Conservation (phyloP, 2,888 invertebrate species). For the Spilosoma lubricipeda region DNA sequence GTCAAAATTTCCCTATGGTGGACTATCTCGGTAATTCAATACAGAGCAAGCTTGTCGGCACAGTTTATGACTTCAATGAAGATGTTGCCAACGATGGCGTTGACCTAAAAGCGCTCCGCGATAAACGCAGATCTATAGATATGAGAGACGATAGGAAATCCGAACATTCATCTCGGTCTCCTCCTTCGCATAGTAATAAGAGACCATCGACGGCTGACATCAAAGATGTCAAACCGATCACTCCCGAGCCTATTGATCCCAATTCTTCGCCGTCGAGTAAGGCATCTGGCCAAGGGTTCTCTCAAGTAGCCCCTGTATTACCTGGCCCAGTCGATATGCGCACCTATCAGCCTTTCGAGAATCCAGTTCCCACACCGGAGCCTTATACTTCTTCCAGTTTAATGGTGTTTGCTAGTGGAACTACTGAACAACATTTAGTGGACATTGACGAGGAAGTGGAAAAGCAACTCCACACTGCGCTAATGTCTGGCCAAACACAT, state of each 20-base stretch:
- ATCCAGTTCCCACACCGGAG: slow-evolving; percentile 85
- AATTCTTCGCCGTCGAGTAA: slow-evolving; percentile 57
- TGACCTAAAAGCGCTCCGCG: slow-evolving; percentile 92
- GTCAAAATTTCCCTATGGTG: slow-evolving; percentile 69
- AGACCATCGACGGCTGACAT: slow-evolving; percentile 71
- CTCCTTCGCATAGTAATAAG: slow-evolving; percentile 79
- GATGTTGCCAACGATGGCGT: slow-evolving; percentile 92
- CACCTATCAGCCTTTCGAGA: slow-evolving; percentile 90
- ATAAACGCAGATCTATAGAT: slow-evolving; percentile 91
- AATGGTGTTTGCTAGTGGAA: slow-evolving; percentile 89
- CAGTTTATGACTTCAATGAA: slow-evolving; percentile 95
- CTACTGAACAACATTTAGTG: slow-evolving; percentile 89
- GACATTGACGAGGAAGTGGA: slow-evolving; percentile 93
- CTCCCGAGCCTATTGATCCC: slow-evolving; percentile 70
- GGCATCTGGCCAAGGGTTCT: slow-evolving; percentile 63
- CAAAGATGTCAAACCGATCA: slow-evolving; percentile 80
- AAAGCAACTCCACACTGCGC: slow-evolving; percentile 90
- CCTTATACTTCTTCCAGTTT: slow-evolving; percentile 89
- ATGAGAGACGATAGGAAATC: slow-evolving; percentile 87
- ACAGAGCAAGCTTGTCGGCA: slow-evolving; percentile 93
- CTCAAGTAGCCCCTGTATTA: slow-evolving; percentile 90
- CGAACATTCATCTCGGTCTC: slow-evolving; percentile 86
- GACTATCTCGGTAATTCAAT: slow-evolving; percentile 89
- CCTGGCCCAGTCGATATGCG: slow-evolving; percentile 97
- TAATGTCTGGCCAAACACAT: slow-evolving; percentile 86